Evolutionary conservation across 2,888 invertebrate species (phyloP).

Genomic region (Heliconius erato): DNA sequence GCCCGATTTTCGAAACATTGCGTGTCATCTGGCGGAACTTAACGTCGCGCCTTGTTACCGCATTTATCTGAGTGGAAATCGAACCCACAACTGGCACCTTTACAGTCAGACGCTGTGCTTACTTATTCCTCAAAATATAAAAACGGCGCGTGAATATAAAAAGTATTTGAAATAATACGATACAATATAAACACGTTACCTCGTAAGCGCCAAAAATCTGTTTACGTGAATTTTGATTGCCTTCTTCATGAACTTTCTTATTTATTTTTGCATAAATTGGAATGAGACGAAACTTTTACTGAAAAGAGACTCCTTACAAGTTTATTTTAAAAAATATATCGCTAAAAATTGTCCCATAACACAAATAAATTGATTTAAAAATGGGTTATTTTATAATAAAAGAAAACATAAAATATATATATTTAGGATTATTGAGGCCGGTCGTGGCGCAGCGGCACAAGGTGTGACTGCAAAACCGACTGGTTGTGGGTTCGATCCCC

Average conservation of each 20-base stretch:
- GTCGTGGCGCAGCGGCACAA: too few species aligned
- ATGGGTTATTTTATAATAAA: background rate
- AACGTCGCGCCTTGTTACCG: too few species aligned
- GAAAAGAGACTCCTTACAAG: constrained; percentile 60
- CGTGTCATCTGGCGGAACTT: too few species aligned
- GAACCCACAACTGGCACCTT: too few species aligned
- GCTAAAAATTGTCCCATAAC: background rate
- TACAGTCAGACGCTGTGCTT: background rate
- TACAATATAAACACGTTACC: constrained; percentile 57
- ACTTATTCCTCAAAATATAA: background rate
- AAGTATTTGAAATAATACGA: constrained; percentile 5
- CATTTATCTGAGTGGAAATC: too few species aligned
- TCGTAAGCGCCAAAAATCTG: constrained; percentile 76
- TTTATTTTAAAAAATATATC: background rate
- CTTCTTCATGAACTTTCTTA: constrained; percentile 74
- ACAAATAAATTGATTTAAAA: background rate
- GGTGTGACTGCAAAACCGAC: too few species aligned
- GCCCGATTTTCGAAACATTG: too few species aligned
- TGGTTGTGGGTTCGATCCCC: too few species aligned
- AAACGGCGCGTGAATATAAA: background rate
- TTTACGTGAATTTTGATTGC: constrained; percentile 83
- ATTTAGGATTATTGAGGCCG: too few species aligned
- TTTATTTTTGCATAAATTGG: constrained; percentile 79
- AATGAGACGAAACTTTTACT: constrained; percentile 82
- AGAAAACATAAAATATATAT: background rate